Evolutionary conservation across 1,140 invertebrate genomes (phyloP).

Genomic region (Drosophila bifasciata): DNA sequence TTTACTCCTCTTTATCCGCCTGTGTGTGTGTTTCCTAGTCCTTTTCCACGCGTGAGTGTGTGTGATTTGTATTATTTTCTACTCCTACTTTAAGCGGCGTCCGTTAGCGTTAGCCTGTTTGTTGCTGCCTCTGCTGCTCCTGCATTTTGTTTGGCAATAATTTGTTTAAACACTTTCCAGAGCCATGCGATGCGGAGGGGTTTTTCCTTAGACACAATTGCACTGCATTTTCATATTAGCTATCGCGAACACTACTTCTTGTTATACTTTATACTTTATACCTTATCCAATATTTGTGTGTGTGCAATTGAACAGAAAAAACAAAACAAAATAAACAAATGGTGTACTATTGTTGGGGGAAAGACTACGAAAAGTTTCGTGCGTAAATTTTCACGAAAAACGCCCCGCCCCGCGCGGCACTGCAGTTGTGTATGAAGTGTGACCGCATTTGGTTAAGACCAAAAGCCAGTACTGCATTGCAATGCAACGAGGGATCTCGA

Average conservation of each 20-base stretch:
- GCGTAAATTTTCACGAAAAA: conserved; percentile 60
- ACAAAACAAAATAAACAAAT: conserved; percentile 51
- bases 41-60: not conserved
- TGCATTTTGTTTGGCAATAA: conserved; percentile 31
- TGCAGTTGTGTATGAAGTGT: conserved; percentile 17
- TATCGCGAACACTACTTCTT: no score
- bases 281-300: not conserved
- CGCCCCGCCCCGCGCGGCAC: conserved; percentile 49
- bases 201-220: no score
- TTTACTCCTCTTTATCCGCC: no score
- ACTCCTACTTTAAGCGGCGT: conserved; percentile 1
- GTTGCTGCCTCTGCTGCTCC: conserved; percentile 40
- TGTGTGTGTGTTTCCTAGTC: not conserved
- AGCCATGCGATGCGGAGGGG: conserved; percentile 11
- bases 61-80: not conserved
- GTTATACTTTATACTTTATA: no score
- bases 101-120: conserved; percentile 34
- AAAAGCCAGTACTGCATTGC: not conserved
- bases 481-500: no score
- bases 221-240: no score
- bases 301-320: conserved; percentile 40
- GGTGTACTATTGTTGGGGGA: conserved; percentile 33
- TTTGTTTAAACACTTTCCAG: conserved; percentile 1
- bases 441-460: conserved; percentile 3
- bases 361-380: conserved; percentile 55